Base-by-base conservation (phyloP, 2,113 vertebrate genomes). In the Callospermophilus lateralis region DNA sequence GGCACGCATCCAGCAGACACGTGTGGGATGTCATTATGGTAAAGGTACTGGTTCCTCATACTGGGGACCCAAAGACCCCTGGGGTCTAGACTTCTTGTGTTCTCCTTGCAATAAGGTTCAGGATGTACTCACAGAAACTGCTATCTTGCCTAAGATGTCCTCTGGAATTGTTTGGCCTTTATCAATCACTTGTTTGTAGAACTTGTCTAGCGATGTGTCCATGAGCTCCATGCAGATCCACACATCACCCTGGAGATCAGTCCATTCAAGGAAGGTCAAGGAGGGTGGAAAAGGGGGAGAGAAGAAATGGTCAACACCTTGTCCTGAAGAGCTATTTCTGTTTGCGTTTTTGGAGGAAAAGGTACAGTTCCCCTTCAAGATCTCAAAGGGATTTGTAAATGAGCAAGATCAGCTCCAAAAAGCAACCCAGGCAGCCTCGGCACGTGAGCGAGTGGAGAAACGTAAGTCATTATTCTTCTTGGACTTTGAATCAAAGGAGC, bases 161-260 rank as follows among this genome's bases (percentile, higher is more conserved):
- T 99, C 99, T 1, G 99, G 99, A 97, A 99, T 99, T 2, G 97
- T 99, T 98, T 99, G 98, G 70, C 99, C 99, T 98, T 99, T 99
- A 98, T 99, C 99, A 65, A 99, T 99, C 89, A 99, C 99, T 24
- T 99, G 99, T 97, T 99, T 99, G 98, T 99, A 99, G 98, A 99
- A 99, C 97, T 99, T 99, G 97, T 99, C 99, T 98, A 99, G 98
- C 13, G 99, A 99, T 0, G 99, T 99, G 98, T 99, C 99, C 99
- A 99, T 99, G 97, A 99, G 98, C 98, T 99, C 99, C 99, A 99
- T 99, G 97, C 99, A 99, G 98, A 99, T 99, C 99, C 99, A 99
- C 58, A 99, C 99, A 0, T 99, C 99, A 15, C 99, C 99, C 99
- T 99, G 98, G 68, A 88, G 96, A 97, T 93, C 37, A 0, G 89